Base-by-base conservation (phyloP, 2,113 vertebrate genomes). In the Athene noctua region DNA sequence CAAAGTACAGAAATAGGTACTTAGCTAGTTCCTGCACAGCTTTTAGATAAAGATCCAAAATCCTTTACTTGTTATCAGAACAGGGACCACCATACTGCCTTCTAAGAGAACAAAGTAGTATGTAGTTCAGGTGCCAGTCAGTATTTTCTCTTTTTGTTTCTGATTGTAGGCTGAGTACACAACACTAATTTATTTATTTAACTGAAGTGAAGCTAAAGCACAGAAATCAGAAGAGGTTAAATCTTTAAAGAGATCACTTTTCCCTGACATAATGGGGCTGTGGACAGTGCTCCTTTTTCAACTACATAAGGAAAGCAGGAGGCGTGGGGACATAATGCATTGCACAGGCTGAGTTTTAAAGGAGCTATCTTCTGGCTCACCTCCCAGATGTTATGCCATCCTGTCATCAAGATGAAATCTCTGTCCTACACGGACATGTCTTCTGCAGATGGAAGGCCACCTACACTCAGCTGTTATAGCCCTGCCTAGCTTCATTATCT, bases 171-270 rank as follows among this genome's bases (percentile, higher is more conserved):
- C 51, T 82, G 67, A 80, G 71, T 94, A 78, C 47, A 67, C 57
- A 62, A 80, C 68, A 66, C 30, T 68, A 94, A 92, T 86, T 82
- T 63, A 68, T 96, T 89, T 81, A 74, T 92, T 94, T 93, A 54
- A 51, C 66, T 55, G 63, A 86, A 88, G 17, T 71, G 67, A 88
- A 90, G 32, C 46, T 67, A 86, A 83, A 62, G 20, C 8, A 57
- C 9, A 75, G 70, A 62, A 94, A 93, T 75, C 52, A 68, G 51
- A 86, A 80, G 46, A 80, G 27, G 40, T 21, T 80, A 70, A 89
- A 90, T 81, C 80, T 80, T 92, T 88, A 75, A 80, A 74, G 19
- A 83, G 23, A 83, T 78, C 38, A 20, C 17, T 85, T 93, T 59
- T 71, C 52, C 52, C 1, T 4, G 13, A 32, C 2, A 4, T 34